Conservation (phyloP, 2,113 vertebrate species). For the Pseudopodoces humilis region DNA sequence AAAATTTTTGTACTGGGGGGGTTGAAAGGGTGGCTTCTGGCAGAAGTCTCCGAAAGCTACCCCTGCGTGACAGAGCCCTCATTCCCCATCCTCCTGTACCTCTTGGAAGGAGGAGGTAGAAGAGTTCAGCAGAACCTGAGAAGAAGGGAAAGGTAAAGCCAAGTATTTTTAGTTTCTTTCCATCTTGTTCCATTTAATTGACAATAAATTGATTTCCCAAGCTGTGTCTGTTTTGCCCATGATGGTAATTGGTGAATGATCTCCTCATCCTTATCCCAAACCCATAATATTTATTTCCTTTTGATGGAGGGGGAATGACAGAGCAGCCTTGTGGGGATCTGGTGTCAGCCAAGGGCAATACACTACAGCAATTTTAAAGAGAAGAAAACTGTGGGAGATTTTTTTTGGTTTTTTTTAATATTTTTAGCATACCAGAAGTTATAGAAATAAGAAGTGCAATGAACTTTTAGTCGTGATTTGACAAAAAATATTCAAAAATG, state of each 20-base stretch:
- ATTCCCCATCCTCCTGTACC: neutral
- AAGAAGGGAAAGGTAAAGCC: neutral
- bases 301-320: neutral
- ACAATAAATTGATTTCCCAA: neutral
- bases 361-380: neutral
- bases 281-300: neutral
- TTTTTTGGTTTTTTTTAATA: neutral
- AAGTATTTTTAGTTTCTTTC: neutral
- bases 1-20: neutral
- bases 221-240: accelerated
- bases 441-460: neutral
- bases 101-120: neutral
- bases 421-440: neutral
- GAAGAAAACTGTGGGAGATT: neutral
- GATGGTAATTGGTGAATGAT: neutral
- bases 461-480: neutral
- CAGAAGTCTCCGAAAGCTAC: neutral
- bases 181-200: neutral
- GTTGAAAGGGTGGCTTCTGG: neutral
- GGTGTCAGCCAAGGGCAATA: neutral
- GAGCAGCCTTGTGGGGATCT: neutral
- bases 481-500: neutral
- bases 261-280: neutral
- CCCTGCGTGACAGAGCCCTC: neutral
- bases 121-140: neutral